These are phyloP conservation scores for Oncorhynchus keta DNA, from an alignment of 2,113 vertebrate species.

Conservation along the genomic window DNA sequence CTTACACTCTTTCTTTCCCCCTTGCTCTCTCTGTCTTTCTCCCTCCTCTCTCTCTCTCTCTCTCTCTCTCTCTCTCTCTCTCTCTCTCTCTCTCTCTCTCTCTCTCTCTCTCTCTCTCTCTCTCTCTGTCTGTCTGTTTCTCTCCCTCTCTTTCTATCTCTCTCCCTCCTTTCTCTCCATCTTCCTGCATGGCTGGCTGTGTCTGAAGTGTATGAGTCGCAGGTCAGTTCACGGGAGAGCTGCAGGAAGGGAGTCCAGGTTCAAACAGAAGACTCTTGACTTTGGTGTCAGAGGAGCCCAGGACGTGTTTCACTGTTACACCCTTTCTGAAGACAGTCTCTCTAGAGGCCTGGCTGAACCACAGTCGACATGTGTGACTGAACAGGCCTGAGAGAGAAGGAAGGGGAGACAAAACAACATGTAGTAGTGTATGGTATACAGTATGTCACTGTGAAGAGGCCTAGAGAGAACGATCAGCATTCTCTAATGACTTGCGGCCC, in stretches of 20 bases:
- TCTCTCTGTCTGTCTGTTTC: background rate
- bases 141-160: background rate
- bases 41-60: background rate
- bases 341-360: constrained; percentile 46
- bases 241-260: constrained; percentile 6
- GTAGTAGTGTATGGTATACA: constrained; percentile 28
- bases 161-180: background rate
- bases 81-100: no score
- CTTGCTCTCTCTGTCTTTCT: background rate
- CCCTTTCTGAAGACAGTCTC: constrained; percentile 6
- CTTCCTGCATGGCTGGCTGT: constrained; percentile 19
- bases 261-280: constrained; percentile 50
- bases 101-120: background rate
- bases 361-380: constrained; percentile 45
- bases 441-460: constrained; percentile 44
- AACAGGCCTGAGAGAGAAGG: constrained; percentile 14
- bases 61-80: background rate
- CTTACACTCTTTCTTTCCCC: background rate
- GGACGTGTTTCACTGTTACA: constrained; percentile 51
- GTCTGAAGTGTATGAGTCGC: background rate
- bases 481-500: constrained; percentile 34
- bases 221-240: background rate
- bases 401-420: constrained; percentile 40
- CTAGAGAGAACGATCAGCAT: constrained; percentile 53
- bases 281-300: constrained; percentile 44